These are phyloP conservation scores for Megaleporinus macrocephalus DNA, from an alignment of 2,113 vertebrate species.

Conservation along the genomic window DNA sequence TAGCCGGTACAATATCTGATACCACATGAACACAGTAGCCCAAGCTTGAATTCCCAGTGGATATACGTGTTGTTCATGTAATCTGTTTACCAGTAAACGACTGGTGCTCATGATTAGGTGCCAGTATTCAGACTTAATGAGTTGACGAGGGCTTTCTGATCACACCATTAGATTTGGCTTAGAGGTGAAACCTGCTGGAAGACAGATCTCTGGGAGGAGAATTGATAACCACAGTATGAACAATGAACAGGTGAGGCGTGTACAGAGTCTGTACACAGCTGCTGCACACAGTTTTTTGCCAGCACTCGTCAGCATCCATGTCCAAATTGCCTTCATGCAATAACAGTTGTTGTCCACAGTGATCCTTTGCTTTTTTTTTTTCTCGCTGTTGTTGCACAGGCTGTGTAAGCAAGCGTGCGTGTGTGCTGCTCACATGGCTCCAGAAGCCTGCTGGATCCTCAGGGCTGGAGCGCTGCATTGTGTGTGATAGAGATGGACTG, in stretches of 20 bases:
- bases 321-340: slow-evolving; percentile 20
- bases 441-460: slow-evolving; percentile 8
- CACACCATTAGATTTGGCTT: background rate
- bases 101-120: background rate
- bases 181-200: background rate
- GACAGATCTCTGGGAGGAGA: background rate
- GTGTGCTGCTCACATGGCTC: slow-evolving; percentile 15
- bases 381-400: background rate
- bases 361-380: slow-evolving; percentile 3
- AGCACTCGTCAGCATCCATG: slow-evolving; percentile 28
- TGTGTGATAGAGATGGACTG: slow-evolving; percentile 41
- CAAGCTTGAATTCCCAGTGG: background rate
- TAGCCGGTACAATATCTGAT: too few species aligned
- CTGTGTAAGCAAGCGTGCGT: background rate
- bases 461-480: slow-evolving; percentile 19
- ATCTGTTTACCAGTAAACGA: background rate
- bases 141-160: background rate
- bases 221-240: background rate
- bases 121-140: background rate
- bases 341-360: slow-evolving; percentile 30
- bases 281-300: slow-evolving; percentile 7
- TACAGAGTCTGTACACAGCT: background rate
- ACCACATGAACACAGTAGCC: too few species aligned
- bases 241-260: background rate
- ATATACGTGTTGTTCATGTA: background rate